Conservation (phyloP, 1,140 invertebrate species). For the Charaxes varanes region DNA sequence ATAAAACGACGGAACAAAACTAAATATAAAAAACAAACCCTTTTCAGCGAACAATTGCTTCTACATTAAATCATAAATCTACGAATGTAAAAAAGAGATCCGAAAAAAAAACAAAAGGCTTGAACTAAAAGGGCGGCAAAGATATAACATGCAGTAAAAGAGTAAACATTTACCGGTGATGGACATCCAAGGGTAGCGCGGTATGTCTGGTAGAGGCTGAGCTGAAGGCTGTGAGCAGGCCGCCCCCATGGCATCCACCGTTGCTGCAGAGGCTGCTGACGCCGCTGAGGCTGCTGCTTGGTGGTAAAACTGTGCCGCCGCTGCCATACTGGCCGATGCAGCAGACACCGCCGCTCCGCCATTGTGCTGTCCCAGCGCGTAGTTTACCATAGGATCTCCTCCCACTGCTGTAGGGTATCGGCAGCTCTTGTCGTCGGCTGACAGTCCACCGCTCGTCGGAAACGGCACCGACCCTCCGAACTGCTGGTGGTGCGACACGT, state of each 20-base stretch:
- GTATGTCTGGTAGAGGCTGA: slow-evolving; percentile 89
- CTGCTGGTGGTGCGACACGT: slow-evolving; percentile 77
- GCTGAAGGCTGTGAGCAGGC: slow-evolving; percentile 75
- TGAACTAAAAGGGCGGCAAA: neutral
- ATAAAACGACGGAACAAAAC: no score
- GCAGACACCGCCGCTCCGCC: slow-evolving; percentile 82
- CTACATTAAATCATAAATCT: neutral
- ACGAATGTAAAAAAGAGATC: no score
- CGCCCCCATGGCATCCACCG: slow-evolving; percentile 71
- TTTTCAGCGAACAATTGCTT: neutral
- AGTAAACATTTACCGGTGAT: slow-evolving; percentile 89
- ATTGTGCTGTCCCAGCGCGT: slow-evolving; percentile 84
- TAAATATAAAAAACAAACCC: no score
- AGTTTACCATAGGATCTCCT: slow-evolving; percentile 87
- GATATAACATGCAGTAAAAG: slow-evolving; percentile 43
- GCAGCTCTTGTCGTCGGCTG: slow-evolving; percentile 85
- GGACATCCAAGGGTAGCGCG: slow-evolving; percentile 97
- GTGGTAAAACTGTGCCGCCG: slow-evolving; percentile 91
- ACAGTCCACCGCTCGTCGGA: slow-evolving; percentile 63
- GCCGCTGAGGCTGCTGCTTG: slow-evolving; percentile 81
- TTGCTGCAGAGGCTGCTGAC: slow-evolving; percentile 74
- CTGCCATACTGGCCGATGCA: slow-evolving; percentile 84
- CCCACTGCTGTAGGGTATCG: slow-evolving; percentile 81
- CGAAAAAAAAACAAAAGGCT: neutral
- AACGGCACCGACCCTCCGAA: slow-evolving; percentile 73